These are phyloP conservation scores for Xyrichtys novacula DNA, from an alignment of 2,797 vertebrate genomes.

Conservation along the genomic window DNA sequence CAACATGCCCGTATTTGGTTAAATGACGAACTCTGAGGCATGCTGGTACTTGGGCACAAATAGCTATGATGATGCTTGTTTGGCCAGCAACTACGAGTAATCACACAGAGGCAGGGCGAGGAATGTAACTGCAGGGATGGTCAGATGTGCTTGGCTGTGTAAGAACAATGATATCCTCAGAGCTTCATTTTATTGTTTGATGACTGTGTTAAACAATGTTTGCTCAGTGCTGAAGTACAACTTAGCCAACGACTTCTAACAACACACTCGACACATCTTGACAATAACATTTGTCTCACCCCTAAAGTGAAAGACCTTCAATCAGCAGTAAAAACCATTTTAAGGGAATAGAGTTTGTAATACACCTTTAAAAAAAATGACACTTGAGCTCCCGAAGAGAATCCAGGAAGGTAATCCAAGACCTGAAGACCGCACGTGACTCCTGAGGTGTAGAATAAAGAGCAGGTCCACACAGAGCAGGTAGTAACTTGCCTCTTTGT, in stretches of 20 bases:
- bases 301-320: not conserved
- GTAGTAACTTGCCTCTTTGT: conserved; percentile 52
- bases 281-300: not conserved
- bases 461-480: conserved; percentile 35
- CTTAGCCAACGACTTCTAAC: no score
- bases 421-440: conserved; percentile 22
- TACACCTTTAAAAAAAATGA: conserved; percentile 1
- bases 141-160: conserved; percentile 14
- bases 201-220: conserved; percentile 20
- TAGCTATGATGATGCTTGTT: conserved; percentile 42
- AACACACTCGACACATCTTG: not conserved
- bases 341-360: not conserved
- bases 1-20: conserved; percentile 49
- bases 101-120: conserved; percentile 31
- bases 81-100: conserved; percentile 44
- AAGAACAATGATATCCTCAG: conserved; percentile 18
- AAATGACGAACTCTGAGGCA: conserved; percentile 38
- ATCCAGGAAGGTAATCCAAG: not conserved
- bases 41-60: conserved; percentile 64
- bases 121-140: conserved; percentile 41
- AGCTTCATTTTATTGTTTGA: not conserved
- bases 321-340: conserved; percentile 1
- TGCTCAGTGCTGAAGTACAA: not conserved
- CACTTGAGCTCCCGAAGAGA: not conserved
- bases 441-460: conserved; percentile 31